Percentiles rank a stretch among this genome's conserved stretches.
phyloP scores from a whole-genome alignment of 2,797 vertebrate genomes.

The Meda fulgida region DNA sequence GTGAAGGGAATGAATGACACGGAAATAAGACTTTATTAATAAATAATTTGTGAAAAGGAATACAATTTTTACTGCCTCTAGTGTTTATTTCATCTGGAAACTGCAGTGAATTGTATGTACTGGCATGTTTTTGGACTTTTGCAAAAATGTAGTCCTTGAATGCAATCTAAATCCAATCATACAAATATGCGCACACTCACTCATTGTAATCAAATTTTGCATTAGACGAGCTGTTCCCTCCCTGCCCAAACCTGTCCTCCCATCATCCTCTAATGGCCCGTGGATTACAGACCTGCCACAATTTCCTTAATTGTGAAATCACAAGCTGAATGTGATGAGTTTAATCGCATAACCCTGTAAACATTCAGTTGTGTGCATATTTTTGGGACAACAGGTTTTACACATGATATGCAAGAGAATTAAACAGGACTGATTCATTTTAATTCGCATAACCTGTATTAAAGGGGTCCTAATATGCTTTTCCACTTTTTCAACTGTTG shows the following conservation, averaged over 20 bases:
- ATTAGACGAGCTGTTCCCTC: not conserved
- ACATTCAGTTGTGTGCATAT: not conserved
- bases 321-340: constrained; percentile 23
- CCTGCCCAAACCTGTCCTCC: constrained; percentile 26
- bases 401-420: not conserved
- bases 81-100: not conserved
- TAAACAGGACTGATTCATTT: not conserved
- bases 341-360: not conserved
- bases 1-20: not conserved
- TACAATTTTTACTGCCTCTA: not conserved
- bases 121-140: not conserved
- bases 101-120: not conserved
- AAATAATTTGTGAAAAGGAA: not conserved
- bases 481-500: too few relatives aligned
- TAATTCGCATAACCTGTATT: not conserved
- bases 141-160: not conserved
- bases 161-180: not conserved
- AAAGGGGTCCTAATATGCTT: too few relatives aligned
- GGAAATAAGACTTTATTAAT: not conserved
- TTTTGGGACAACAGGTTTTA: not conserved
- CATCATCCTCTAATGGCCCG: constrained; percentile 56
- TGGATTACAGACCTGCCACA: constrained; percentile 39
- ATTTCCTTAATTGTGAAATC: constrained; percentile 55
- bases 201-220: constrained; percentile 35
- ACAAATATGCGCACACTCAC: not conserved